Percentiles rank a stretch among this genome's conserved stretches.
phyloP scores from a whole-genome alignment of 1,140 invertebrate genomes.

The Laupala kohalensis region DNA sequence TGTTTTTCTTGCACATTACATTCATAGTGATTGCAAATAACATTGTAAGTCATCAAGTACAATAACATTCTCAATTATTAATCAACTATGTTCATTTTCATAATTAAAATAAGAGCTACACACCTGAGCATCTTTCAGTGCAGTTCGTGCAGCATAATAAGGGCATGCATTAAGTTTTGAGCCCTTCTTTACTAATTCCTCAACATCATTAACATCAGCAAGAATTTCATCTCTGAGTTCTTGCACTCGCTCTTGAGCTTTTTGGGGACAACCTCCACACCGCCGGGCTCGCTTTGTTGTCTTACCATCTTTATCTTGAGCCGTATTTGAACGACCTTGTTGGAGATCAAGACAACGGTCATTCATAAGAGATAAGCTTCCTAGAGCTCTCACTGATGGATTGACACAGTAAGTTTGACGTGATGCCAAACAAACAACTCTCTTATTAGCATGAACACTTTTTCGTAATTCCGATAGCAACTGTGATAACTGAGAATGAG shows the following conservation, averaged over 20 bases:
- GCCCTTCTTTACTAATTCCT: conserved; percentile 63
- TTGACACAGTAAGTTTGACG: conserved; percentile 89
- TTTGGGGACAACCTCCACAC: background rate
- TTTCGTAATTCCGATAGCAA: conserved; percentile 83
- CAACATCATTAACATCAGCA: conserved; percentile 69
- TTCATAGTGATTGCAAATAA: too few species aligned
- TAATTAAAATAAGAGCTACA: background rate
- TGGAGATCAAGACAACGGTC: conserved; percentile 43
- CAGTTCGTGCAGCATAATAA: conserved; percentile 76
- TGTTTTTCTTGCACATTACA: too few species aligned
- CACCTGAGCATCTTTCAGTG: conserved; percentile 66
- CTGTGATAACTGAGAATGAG: conserved; percentile 91
- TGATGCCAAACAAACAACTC: conserved; percentile 80
- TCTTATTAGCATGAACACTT: conserved; percentile 59
- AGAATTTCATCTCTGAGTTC: conserved; percentile 42
- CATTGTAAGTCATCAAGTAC: too few species aligned
- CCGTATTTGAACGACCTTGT: background rate
- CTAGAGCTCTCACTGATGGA: conserved; percentile 58
- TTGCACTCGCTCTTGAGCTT: background rate
- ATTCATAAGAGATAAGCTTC: conserved; percentile 75
- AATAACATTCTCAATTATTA: too few species aligned
- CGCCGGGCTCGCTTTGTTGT: background rate
- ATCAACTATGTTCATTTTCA: too few species aligned
- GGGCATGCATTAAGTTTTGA: conserved; percentile 67
- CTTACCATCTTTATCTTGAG: background rate